Base-by-base conservation (phyloP, 2,113 vertebrate genomes). In the Pelmatolapia mariae region DNA sequence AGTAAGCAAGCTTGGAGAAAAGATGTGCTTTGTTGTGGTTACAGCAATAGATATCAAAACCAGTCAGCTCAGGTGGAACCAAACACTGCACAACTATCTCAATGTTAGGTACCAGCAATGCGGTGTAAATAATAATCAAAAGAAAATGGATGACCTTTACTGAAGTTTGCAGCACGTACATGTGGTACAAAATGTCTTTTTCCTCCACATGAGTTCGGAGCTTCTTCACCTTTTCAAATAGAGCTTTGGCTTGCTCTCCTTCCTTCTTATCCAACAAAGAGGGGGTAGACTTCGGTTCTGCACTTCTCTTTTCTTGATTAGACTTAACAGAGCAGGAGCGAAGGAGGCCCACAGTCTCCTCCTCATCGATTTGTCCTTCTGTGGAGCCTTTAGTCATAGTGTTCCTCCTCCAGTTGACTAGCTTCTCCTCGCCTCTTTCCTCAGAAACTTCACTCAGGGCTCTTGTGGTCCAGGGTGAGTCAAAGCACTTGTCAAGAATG, bases 141-240 rank as follows among this genome's bases (percentile, higher is more conserved):
- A 97, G 52, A 71, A 98, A 97, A 91, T 98, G 97, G 85, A 97
- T 94, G 18, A 98, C 97, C 73, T 98, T 98, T 24, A 98, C 93
- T 7, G 96, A 96, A 0, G 97, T 97, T 90, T 98, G 98, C 3
- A 98, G 94, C 43, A 98, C 96, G 29, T 98, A 98, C 98, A 98
- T 98, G 40, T 93, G 84, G 40, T 98, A 96, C 26, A 98, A 94
- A 73, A 98, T 94, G 90, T 98, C 98, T 0, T 96, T 97, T 82
- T 98, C 96, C 47, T 98, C 98, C 9, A 98, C 97, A 0, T 98
- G 98, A 9, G 96, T 95, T 1, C 97, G 96, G 88, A 98, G 97
- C 93, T 98, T 98, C 93, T 97, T 98, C 81, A 98, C 98, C 81
- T 98, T 98, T 91, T 98, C 98, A 89, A 98, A 98, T 12, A 98